Conservation (phyloP, 2,113 vertebrate genomes). For the Elephas maximus region DNA sequence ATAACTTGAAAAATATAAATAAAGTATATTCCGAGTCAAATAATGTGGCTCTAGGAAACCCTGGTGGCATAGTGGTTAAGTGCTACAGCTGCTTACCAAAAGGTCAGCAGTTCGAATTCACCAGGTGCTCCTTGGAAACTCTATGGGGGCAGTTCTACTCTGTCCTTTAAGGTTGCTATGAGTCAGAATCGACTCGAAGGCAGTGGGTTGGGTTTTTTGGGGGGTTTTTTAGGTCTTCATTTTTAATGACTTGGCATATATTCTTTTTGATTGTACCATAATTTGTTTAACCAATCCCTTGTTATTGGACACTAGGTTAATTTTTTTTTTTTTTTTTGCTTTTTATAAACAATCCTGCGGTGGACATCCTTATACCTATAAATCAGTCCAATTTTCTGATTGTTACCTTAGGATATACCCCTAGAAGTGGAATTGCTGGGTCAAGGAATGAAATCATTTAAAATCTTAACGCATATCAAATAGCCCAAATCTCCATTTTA, state of each 20-base stretch:
- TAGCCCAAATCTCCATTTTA: constrained; percentile 10
- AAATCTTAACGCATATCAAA: neutral
- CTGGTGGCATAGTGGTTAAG: too few relatives aligned
- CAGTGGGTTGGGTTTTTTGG: too few relatives aligned
- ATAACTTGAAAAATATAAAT: constrained; percentile 38
- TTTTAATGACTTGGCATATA: constrained; percentile 17
- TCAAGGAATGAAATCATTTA: neutral
- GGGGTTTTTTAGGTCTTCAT: neutral
- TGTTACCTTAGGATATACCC: neutral
- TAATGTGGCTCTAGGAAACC: neutral
- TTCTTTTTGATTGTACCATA: neutral
- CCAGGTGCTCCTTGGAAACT: too few relatives aligned
- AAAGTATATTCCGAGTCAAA: neutral
- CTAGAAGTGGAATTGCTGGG: neutral
- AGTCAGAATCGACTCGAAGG: too few relatives aligned
- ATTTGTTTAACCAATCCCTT: neutral
- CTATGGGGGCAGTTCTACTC: too few relatives aligned
- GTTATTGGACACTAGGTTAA: neutral
- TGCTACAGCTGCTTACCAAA: too few relatives aligned
- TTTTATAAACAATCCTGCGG: neutral
- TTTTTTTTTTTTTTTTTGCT: neutral
- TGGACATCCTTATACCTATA: neutral
- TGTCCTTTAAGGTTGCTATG: too few relatives aligned
- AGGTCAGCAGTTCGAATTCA: too few relatives aligned
- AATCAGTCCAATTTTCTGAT: neutral